Evolutionary conservation across 2,113 vertebrate genomes (phyloP).

Genomic region (Scomber scombrus): DNA sequence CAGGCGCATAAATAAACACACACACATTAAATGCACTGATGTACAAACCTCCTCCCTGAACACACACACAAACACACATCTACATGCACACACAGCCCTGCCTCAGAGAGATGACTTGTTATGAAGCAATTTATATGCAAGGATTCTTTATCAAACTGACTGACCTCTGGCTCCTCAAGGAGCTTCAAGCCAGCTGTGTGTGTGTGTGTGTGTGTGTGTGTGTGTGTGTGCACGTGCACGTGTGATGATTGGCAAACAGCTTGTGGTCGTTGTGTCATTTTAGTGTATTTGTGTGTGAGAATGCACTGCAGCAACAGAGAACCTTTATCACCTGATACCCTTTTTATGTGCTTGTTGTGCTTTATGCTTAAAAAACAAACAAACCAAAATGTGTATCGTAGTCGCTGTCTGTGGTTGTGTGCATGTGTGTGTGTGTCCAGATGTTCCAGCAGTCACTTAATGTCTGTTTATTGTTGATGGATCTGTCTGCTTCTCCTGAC

Average conservation of each 20-base stretch:
- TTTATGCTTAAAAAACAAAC: not conserved
- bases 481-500: conserved; percentile 41
- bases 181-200: conserved; percentile 36
- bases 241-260: conserved; percentile 29
- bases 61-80: conserved; percentile 9
- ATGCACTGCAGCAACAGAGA: not conserved
- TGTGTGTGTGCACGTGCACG: conserved; percentile 1
- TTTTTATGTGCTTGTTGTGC: conserved; percentile 19
- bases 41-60: conserved; percentile 13
- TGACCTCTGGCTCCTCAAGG: conserved; percentile 73
- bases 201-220: conserved; percentile 22
- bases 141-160: conserved; percentile 78
- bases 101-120: conserved; percentile 72
- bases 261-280: not conserved
- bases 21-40: conserved; percentile 19
- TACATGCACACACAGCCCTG: conserved; percentile 18
- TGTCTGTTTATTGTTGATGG: conserved; percentile 49
- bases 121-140: conserved; percentile 84
- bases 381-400: not conserved
- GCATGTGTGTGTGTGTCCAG: conserved; percentile 29
- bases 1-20: conserved; percentile 3
- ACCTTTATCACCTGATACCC: not conserved
- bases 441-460: conserved; percentile 52
- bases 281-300: not conserved
- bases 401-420: not conserved